Conservation (phyloP, 2,888 invertebrate genomes). For the Leucozona laternaria region DNA sequence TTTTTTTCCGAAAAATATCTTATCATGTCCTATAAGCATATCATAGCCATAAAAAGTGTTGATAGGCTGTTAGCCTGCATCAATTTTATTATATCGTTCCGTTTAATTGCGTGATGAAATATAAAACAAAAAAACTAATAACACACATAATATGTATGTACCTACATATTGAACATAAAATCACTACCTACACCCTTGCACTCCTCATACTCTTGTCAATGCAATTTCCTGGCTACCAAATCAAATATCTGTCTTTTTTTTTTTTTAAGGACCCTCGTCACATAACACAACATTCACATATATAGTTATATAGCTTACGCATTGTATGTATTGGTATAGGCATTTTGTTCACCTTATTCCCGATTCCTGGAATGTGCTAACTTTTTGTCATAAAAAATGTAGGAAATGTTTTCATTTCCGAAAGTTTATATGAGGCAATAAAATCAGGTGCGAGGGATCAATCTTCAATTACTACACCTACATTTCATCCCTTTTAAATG, state of each 20-base stretch:
- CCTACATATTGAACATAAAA: conserved; percentile 9
- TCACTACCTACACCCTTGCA: not conserved
- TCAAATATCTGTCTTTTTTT: conserved; percentile 37
- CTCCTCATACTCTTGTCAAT: not conserved
- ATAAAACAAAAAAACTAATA: not conserved
- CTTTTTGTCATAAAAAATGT: conserved; percentile 57
- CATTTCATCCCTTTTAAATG: not conserved
- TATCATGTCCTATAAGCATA: not conserved
- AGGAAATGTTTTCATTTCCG: conserved; percentile 64
- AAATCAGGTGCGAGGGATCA: conserved; percentile 57
- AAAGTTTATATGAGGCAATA: conserved; percentile 38
- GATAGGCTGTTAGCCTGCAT: not conserved
- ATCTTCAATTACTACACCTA: conserved; percentile 23
- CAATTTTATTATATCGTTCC: conserved; percentile 13
- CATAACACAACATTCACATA: not conserved
- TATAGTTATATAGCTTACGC: not conserved
- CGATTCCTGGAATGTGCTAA: conserved; percentile 9
- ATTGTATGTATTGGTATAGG: not conserved
- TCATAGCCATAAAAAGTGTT: not conserved
- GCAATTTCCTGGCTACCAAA: conserved; percentile 37
- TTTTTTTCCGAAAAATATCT: no score
- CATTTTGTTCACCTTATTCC: conserved; percentile 14
- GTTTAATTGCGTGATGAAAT: not conserved
- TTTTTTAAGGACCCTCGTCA: not conserved
- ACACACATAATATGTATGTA: no score